phyloP scores from a whole-genome alignment of 2,888 invertebrate genomes.

The Prenolepis imparis region DNA sequence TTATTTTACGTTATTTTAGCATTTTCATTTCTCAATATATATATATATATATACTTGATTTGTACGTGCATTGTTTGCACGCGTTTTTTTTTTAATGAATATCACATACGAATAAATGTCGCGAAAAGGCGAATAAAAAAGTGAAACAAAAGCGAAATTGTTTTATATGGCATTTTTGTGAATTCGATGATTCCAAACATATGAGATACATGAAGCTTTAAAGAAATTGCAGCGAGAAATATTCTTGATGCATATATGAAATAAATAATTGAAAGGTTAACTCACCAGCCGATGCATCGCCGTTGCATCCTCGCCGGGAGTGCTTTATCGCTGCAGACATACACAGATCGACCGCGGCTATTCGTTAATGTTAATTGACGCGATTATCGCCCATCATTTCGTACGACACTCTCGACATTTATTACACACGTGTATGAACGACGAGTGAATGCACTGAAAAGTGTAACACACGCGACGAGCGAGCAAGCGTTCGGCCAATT shows the following conservation, averaged over 20 bases:
- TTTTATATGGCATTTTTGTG: not conserved
- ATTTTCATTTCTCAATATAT: not conserved
- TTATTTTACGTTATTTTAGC: not conserved
- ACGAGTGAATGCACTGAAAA: not conserved
- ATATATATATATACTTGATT: too few species aligned
- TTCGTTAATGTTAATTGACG: constrained; percentile 19
- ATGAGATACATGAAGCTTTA: not conserved
- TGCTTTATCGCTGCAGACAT: not conserved
- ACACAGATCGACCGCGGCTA: not conserved
- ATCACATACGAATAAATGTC: not conserved
- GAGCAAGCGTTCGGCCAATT: not conserved
- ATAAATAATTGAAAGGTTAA: not conserved
- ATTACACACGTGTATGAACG: not conserved
- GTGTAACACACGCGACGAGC: not conserved
- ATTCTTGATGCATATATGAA: not conserved
- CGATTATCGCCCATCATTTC: constrained; percentile 15
- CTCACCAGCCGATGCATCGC: not conserved
- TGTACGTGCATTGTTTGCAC: not conserved
- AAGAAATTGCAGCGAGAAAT: not conserved
- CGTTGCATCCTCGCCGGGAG: not conserved
- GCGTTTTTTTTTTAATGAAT: not conserved
- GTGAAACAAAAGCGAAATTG: not conserved
- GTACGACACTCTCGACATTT: constrained; percentile 11
- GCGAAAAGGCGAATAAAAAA: not conserved
- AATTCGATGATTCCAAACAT: not conserved